Evolutionary conservation across 2,888 invertebrate genomes (phyloP), one percentile per base, ranked within the genome.

Genomic region (Dryocosmus kuriphilus): DNA sequence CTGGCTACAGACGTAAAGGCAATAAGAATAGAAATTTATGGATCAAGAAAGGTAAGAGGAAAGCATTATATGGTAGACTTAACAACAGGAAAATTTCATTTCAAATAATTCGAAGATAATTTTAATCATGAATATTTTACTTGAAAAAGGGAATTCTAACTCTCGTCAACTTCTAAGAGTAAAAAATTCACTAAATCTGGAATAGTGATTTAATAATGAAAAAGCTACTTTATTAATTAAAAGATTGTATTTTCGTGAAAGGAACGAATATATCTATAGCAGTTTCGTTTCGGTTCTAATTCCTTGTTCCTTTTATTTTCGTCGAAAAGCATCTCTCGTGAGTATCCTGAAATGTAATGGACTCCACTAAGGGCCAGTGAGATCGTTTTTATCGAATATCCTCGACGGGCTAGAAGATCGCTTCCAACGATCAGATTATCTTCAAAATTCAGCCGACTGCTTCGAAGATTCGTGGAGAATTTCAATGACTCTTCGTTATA

Each of bases 371-470:
- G 27, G 67, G 27, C 67, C 38, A 67, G 67, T 46, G 41, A 38
- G 65, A 35, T 27, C 46, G 46, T 46, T 67, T 67, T 67, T 67
- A 67, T 67, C 19, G 27, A 67, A 41, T 19, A 27, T 46, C 41
- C 46, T 67, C 67, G 67, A 67, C 38, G 46, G 41, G 38, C 46
- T 67, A 24, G 16, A 41, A 67, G 67, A 67, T 46, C 67, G 67
- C 46, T 67, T 46, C 9, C 67, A 67, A 46, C 46, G 41, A 67
- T 67, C 67, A 67, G 67, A 67, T 67, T 67, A 67, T 67, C 67
- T 41, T 46, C 27, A 46, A 46, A 67, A 67, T 67, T 67, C 67
- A 67, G 67, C 41, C 67, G 67, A 67, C 41, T 46, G 41, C 67
- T 27, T 46, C 41, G 46, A 14, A 19, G 46, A 67, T 67, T 67